Evolutionary conservation across 2,797 vertebrate genomes (phyloP).

Genomic region (Loriculus beryllinus): DNA sequence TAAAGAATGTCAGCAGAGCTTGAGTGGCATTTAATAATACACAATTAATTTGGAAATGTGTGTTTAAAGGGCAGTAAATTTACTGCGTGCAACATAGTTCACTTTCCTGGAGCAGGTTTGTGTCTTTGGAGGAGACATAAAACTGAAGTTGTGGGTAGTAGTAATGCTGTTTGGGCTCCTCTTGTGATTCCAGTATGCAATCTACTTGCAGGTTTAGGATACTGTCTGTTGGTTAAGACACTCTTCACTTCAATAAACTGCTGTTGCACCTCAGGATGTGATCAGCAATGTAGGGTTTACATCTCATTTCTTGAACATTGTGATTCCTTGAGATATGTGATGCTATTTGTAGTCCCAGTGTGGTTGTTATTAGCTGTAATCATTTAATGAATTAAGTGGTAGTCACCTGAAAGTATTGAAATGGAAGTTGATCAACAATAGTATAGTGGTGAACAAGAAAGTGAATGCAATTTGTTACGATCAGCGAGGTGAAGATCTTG

Average conservation of each 20-base stretch:
- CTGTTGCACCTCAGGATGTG: background rate
- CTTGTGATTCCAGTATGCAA: background rate
- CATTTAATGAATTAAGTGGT: background rate
- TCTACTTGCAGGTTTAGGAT: background rate
- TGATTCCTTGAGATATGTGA: background rate
- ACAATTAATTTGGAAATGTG: constrained; percentile 34
- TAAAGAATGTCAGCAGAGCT: constrained; percentile 50
- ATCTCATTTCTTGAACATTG: background rate
- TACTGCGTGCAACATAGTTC: background rate
- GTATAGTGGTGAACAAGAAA: background rate
- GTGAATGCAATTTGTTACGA: background rate
- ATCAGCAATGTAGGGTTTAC: background rate
- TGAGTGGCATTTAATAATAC: constrained; percentile 34
- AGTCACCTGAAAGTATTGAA: background rate
- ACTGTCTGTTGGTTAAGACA: background rate
- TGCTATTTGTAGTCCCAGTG: background rate
- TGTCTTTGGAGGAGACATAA: background rate
- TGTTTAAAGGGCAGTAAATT: background rate
- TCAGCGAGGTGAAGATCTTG: background rate
- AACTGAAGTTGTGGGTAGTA: background rate
- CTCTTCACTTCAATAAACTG: background rate
- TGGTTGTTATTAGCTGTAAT: background rate
- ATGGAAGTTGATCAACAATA: background rate
- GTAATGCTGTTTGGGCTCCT: background rate
- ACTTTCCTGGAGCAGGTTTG: background rate